Evolutionary conservation across 2,113 vertebrate species (phyloP).

Genomic region (Notarius lentiginosus): DNA sequence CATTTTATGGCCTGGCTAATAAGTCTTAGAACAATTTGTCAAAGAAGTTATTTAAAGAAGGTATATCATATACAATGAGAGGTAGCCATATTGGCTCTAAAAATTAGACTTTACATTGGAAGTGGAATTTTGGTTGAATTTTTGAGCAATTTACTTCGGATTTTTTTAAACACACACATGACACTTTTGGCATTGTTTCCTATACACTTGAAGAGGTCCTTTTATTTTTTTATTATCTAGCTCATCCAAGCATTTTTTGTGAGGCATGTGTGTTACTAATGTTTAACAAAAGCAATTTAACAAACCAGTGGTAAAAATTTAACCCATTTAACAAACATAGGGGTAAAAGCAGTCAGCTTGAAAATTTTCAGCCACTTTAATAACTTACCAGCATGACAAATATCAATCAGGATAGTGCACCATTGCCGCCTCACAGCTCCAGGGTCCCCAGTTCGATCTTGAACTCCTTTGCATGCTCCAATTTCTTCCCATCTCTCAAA

Average conservation of each 20-base stretch:
- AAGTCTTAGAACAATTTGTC: constrained; percentile 32
- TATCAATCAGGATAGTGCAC: not conserved
- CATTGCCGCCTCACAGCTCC: not conserved
- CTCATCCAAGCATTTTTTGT: not conserved
- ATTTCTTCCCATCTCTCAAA: not conserved
- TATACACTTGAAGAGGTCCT: not conserved
- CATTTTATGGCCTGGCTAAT: constrained; percentile 39
- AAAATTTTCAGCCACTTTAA: not conserved
- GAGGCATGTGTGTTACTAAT: not conserved
- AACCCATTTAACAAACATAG: not conserved
- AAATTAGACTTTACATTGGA: not conserved
- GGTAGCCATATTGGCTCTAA: not conserved
- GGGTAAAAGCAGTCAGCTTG: not conserved
- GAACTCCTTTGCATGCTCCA: not conserved
- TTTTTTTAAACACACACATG: not conserved
- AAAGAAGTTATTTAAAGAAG: constrained; percentile 25
- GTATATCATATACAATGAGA: not conserved
- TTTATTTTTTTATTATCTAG: not conserved
- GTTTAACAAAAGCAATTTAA: not conserved
- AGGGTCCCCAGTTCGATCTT: not conserved
- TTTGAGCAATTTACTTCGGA: not conserved
- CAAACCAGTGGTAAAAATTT: not conserved
- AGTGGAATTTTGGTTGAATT: not conserved
- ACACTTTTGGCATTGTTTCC: not conserved
- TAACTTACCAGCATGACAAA: not conserved